These are phyloP conservation scores for Hippoglossus stenolepis DNA, from an alignment of 2,113 vertebrate species.

Conservation along the genomic window DNA sequence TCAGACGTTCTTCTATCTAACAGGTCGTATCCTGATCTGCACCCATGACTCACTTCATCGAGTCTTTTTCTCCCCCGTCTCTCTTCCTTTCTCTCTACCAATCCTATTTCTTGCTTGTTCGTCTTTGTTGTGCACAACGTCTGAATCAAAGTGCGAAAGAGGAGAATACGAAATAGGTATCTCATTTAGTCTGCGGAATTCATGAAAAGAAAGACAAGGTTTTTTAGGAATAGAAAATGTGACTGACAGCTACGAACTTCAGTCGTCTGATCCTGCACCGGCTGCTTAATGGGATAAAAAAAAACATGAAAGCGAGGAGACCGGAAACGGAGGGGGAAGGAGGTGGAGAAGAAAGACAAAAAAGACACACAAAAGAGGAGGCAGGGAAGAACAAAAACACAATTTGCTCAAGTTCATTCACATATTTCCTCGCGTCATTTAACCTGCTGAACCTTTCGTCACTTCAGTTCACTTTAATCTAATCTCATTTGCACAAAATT, in stretches of 20 bases:
- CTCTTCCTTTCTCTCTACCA: constrained; percentile 1
- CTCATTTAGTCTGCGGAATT: constrained; percentile 63
- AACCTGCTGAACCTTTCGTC: constrained; percentile 10
- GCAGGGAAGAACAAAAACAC: constrained; percentile 16
- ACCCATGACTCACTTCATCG: too few species aligned
- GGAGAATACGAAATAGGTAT: constrained; percentile 54
- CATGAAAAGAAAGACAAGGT: constrained; percentile 59
- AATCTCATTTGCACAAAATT: constrained; percentile 8
- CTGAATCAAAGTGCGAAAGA: constrained; percentile 51
- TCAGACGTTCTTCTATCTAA: too few species aligned
- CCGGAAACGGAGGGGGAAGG: constrained; percentile 18
- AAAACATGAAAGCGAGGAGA: constrained; percentile 31
- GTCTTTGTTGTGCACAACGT: constrained; percentile 49
- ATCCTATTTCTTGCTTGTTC: constrained; percentile 30
- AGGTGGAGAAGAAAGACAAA: neutral
- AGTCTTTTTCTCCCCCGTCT: neutral
- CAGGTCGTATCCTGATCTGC: too few species aligned
- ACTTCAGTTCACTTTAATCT: neutral
- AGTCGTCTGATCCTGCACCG: constrained; percentile 43
- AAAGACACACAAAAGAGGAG: neutral
- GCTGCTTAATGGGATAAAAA: constrained; percentile 45
- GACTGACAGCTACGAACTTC: constrained; percentile 68
- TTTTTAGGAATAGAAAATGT: constrained; percentile 59
- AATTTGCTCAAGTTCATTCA: constrained; percentile 25
- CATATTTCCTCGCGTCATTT: constrained; percentile 15